Evolutionary conservation across 2,113 vertebrate genomes (phyloP).

Genomic region (Amphilophus citrinellus): DNA sequence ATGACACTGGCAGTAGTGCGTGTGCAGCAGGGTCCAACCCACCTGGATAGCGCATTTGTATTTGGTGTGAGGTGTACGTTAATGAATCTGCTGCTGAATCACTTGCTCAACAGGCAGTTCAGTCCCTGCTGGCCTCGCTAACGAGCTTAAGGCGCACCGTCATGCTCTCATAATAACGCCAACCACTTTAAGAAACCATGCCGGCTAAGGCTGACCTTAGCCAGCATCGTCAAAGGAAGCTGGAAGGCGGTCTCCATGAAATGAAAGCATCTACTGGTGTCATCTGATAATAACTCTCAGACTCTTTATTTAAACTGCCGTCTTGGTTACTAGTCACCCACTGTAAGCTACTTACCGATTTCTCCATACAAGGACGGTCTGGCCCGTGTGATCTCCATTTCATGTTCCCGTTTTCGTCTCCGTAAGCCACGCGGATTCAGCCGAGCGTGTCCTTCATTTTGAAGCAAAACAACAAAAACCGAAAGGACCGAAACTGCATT

Average conservation of each 20-base stretch:
- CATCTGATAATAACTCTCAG: neutral
- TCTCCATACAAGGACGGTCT: constrained; percentile 83
- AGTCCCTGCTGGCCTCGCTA: constrained; percentile 19
- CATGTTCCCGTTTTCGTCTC: constrained; percentile 40
- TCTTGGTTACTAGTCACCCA: constrained; percentile 7
- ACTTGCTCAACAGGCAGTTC: neutral
- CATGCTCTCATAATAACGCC: constrained; percentile 5
- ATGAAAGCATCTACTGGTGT: neutral
- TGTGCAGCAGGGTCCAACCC: neutral
- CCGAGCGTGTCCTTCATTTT: neutral
- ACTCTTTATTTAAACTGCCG: neutral
- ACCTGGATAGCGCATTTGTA: neutral
- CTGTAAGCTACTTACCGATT: constrained; percentile 81
- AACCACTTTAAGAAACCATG: neutral
- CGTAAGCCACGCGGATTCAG: constrained; percentile 6
- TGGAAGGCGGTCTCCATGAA: neutral
- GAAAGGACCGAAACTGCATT: constrained; percentile 3
- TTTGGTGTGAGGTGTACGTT: neutral
- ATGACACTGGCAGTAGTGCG: neutral
- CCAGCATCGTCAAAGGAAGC: neutral
- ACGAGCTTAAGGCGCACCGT: constrained; percentile 31
- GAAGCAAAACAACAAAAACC: neutral
- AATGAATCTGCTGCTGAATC: neutral
- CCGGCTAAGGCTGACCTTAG: neutral
- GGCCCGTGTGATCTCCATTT: constrained; percentile 74